These are phyloP conservation scores for Blera fallax DNA, from an alignment of 2,888 invertebrate species.

Conservation along the genomic window DNA sequence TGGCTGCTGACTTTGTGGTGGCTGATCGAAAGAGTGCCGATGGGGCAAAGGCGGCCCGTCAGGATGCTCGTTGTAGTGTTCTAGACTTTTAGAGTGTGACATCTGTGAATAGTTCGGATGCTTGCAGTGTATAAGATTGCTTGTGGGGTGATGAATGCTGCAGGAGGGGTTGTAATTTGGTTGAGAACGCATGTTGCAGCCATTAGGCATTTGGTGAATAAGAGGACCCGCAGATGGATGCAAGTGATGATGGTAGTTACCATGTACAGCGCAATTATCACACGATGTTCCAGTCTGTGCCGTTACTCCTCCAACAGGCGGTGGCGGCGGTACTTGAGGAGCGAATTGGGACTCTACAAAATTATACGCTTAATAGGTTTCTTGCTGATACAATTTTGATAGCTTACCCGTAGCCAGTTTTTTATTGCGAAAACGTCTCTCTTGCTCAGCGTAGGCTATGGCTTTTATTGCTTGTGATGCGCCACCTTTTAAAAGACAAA, in stretches of 20 bases:
- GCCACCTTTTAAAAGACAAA: slow-evolving; percentile 74
- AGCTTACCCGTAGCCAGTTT: slow-evolving; percentile 74
- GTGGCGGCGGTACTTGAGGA: slow-evolving; percentile 64
- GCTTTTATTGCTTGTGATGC: slow-evolving; percentile 78
- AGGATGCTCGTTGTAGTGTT: slow-evolving; percentile 80
- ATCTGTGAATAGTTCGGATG: slow-evolving; percentile 75
- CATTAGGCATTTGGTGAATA: slow-evolving; percentile 72
- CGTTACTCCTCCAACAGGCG: slow-evolving; percentile 25
- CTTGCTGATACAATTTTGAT: background rate
- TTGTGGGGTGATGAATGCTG: slow-evolving; percentile 61
- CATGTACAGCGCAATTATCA: slow-evolving; percentile 70
- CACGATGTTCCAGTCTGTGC: slow-evolving; percentile 54
- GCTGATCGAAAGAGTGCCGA: slow-evolving; percentile 81
- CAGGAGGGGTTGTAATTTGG: slow-evolving; percentile 56
- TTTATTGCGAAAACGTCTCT: slow-evolving; percentile 78
- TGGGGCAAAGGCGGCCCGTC: slow-evolving; percentile 76
- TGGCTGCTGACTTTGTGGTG: slow-evolving; percentile 75
- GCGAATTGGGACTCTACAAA: slow-evolving; percentile 65
- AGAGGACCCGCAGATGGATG: slow-evolving; percentile 66
- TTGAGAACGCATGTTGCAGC: slow-evolving; percentile 65
- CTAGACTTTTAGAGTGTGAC: slow-evolving; percentile 81
- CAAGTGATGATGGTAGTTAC: slow-evolving; percentile 69
- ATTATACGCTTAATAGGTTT: background rate
- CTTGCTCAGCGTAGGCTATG: slow-evolving; percentile 77
- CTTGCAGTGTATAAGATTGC: slow-evolving; percentile 46